A percentile compares a stretch with the other conserved stretches of the same genome.
Evolutionary conservation across 2,797 vertebrate species (phyloP).

Genomic region (Lithobates pipiens): DNA sequence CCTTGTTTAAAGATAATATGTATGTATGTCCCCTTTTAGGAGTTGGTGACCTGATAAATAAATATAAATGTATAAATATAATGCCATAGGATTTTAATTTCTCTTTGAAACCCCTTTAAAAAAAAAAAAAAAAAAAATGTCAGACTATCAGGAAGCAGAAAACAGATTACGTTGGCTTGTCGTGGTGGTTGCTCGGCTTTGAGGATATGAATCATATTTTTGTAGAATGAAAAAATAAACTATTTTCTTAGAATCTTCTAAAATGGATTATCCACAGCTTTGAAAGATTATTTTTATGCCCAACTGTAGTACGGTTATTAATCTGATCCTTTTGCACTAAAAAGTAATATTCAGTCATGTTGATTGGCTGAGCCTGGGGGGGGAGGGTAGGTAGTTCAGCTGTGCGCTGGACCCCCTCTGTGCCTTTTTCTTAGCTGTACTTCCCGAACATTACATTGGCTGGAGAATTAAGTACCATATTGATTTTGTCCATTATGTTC

Average conservation of each 20-base stretch:
- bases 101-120: too few relatives aligned
- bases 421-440: not conserved
- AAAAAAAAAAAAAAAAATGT: too few relatives aligned
- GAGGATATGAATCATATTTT: not conserved
- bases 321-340: not conserved
- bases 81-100: too few relatives aligned
- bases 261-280: not conserved
- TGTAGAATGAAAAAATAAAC: not conserved
- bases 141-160: too few relatives aligned
- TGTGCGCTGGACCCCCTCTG: not conserved
- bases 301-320: not conserved
- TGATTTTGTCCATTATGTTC: slow-evolving; percentile 40
- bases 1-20: too few relatives aligned
- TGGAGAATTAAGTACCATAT: slow-evolving; percentile 26
- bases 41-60: too few relatives aligned
- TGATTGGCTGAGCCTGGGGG: not conserved
- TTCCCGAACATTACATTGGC: slow-evolving; percentile 8
- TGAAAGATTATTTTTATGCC: not conserved
- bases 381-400: not conserved
- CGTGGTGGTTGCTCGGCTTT: not conserved
- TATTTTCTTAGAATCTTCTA: not conserved
- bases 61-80: too few relatives aligned
- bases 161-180: not conserved
- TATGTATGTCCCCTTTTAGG: too few relatives aligned
- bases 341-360: not conserved